A percentile compares a stretch with the other conserved stretches of the same genome.
These are phyloP conservation scores for Clarias platycephalus DNA, from an alignment of 2,797 vertebrate species.

Conservation along the genomic window DNA sequence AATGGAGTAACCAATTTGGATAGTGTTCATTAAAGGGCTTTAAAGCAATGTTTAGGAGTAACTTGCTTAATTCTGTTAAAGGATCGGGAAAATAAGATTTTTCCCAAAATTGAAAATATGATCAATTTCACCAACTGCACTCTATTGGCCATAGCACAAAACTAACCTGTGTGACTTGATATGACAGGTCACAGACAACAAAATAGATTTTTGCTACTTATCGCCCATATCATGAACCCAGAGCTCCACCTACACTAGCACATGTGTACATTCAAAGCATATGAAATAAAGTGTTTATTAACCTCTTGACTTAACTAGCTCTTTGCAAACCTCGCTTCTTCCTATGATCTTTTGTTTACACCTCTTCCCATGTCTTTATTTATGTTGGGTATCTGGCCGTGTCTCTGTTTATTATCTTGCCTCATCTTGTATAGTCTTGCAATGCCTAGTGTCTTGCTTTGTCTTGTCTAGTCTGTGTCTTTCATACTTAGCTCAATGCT, in stretches of 20 bases:
- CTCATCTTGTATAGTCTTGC: neutral
- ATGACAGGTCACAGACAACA: no score
- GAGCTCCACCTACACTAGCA: neutral
- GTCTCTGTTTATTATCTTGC: conserved; percentile 15
- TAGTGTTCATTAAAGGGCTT: no score
- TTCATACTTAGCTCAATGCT: neutral
- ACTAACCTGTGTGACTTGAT: no score
- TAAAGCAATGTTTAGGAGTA: no score
- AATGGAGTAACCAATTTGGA: no score
- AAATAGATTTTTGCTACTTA: neutral
- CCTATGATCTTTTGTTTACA: neutral
- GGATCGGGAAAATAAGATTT: no score
- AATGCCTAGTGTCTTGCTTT: conserved; percentile 1
- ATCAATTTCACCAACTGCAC: no score
- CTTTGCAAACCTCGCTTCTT: neutral
- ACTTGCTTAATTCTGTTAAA: no score
- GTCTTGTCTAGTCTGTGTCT: neutral
- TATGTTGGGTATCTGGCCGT: neutral
- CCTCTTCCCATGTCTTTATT: neutral
- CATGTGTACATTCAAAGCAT: neutral
- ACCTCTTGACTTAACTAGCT: neutral
- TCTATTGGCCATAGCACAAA: no score
- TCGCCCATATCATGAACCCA: neutral
- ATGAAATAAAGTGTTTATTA: neutral
- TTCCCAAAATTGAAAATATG: no score